Percentiles rank a stretch among this genome's conserved stretches.
Conservation (phyloP, 2,888 invertebrate genomes). For the Fabriciana adippe region DNA sequence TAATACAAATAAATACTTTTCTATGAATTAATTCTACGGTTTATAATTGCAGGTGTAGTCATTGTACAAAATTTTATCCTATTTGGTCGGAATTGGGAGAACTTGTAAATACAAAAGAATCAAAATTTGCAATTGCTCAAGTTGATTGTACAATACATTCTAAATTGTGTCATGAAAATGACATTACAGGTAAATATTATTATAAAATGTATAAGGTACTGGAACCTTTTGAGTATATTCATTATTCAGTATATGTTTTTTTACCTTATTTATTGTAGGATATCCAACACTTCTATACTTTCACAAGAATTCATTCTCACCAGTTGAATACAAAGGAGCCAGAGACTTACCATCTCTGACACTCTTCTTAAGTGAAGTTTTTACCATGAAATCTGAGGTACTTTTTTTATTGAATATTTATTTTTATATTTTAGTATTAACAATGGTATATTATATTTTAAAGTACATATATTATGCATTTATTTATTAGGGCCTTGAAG, state of each 20-base stretch:
- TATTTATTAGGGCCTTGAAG: constrained; percentile 48
- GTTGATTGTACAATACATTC: constrained; percentile 90
- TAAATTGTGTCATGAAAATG: constrained; percentile 87
- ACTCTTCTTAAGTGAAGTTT: constrained; percentile 87
- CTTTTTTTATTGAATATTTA: constrained; percentile 8
- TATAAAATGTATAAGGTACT: background rate
- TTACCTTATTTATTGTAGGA: constrained; percentile 62
- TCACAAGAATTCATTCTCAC: constrained; percentile 85
- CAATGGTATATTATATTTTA: background rate
- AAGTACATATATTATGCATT: background rate
- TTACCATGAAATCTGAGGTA: constrained; percentile 53
- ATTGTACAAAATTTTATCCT: constrained; percentile 89
- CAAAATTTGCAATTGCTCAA: constrained; percentile 87
- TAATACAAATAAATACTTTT: no score
- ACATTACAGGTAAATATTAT: constrained; percentile 84
- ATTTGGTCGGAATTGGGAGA: constrained; percentile 90
- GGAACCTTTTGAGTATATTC: background rate
- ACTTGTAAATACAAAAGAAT: constrained; percentile 84
- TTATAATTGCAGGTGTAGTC: constrained; percentile 87
- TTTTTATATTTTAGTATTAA: background rate
- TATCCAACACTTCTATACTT: constrained; percentile 89
- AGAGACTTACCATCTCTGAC: constrained; percentile 89
- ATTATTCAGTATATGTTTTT: background rate
- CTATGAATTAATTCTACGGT: no score
- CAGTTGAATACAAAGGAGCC: constrained; percentile 89